Evolutionary conservation across 2,888 invertebrate genomes (phyloP).

Genomic region (Isoperla grammatica): DNA sequence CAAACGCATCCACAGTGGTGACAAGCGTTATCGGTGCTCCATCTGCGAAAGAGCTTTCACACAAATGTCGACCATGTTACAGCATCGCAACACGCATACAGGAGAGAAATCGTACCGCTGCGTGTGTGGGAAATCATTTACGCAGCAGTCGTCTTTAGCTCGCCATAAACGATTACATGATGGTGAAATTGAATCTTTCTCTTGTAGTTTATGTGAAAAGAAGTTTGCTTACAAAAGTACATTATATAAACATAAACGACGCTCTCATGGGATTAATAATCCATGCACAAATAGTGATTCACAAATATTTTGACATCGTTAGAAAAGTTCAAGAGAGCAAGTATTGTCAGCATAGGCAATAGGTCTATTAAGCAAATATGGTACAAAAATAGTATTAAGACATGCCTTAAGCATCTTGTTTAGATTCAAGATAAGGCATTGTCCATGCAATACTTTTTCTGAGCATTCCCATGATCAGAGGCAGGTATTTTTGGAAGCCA

Average conservation of each 20-base stretch:
- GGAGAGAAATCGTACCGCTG: constrained; percentile 23
- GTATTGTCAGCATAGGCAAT: too few species aligned
- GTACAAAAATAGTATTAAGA: too few species aligned
- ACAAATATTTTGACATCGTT: too few species aligned
- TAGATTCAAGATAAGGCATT: too few species aligned
- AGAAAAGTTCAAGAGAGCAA: too few species aligned
- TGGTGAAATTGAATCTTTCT: constrained; percentile 1
- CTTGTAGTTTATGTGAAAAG: constrained; percentile 22
- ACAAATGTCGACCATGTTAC: constrained; percentile 24
- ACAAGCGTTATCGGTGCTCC: constrained; percentile 19
- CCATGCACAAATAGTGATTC: neutral
- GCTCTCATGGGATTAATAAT: constrained; percentile 17
- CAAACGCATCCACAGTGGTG: constrained; percentile 25
- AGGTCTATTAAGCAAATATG: too few species aligned
- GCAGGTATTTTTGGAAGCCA: too few species aligned
- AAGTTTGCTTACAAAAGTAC: constrained; percentile 25
- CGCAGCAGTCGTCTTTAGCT: constrained; percentile 22
- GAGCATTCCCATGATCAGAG: too few species aligned
- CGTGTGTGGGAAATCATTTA: constrained; percentile 22
- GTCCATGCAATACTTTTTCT: too few species aligned
- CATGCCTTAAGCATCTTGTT: too few species aligned
- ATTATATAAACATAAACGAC: constrained; percentile 19
- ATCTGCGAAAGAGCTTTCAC: constrained; percentile 24
- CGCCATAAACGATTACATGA: constrained; percentile 22
- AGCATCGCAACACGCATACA: constrained; percentile 22